phyloP scores from a whole-genome alignment of 1,140 invertebrate species.

The Drosophila kurseongensis region DNA sequence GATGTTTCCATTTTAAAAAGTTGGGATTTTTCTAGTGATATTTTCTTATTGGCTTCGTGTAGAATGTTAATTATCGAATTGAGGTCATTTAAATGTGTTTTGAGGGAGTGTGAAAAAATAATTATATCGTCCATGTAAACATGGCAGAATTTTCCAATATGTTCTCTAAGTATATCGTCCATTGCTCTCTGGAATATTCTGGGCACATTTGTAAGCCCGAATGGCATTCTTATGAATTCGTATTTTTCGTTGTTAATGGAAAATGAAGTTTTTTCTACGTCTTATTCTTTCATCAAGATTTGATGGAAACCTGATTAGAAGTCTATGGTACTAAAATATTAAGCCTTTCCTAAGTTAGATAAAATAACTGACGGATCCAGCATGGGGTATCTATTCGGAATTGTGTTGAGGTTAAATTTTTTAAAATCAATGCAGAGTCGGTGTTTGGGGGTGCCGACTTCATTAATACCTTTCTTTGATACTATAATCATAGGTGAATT shows the following conservation, averaged over 20 bases:
- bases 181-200: background rate
- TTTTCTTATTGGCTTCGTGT: background rate
- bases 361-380: background rate
- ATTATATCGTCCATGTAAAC: background rate
- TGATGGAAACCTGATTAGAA: background rate
- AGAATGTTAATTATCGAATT: background rate
- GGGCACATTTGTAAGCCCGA: background rate
- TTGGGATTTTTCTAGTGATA: background rate
- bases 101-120: background rate
- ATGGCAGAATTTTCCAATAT: conserved; percentile 1
- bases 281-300: background rate
- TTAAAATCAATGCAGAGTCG: background rate
- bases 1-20: background rate
- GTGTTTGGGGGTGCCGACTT: too few species aligned
- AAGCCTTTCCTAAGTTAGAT: too few species aligned
- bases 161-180: background rate
- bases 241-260: background rate
- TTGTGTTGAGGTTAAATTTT: background rate
- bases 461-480: background rate
- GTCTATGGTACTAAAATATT: background rate
- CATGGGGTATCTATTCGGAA: background rate
- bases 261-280: background rate
- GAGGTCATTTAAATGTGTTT: too few species aligned
- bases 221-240: background rate
- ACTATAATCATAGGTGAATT: background rate